Percentiles rank a stretch among this genome's conserved stretches.
These are phyloP conservation scores for Miichthys miiuy DNA, from an alignment of 2,797 vertebrate genomes.

Conservation along the genomic window DNA sequence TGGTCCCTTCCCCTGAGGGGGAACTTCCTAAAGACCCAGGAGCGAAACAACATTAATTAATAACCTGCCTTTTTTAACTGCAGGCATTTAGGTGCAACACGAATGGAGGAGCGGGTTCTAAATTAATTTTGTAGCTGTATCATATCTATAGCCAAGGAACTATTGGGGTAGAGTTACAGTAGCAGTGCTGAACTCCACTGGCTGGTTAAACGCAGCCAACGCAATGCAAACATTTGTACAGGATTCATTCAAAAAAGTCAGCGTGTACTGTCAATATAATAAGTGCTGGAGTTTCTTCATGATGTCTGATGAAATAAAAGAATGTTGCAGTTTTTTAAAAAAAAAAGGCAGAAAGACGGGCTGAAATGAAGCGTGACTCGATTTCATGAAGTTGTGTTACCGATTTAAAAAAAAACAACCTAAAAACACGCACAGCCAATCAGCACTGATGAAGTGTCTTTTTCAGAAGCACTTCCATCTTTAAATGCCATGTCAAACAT, in stretches of 20 bases:
- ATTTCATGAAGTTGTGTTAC: no score
- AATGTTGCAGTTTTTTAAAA: no score
- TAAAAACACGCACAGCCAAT: background rate
- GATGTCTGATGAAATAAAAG: background rate
- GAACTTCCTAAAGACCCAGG: no score
- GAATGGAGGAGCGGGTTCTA: background rate
- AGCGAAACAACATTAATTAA: no score
- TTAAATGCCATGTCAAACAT: background rate
- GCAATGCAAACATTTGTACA: background rate
- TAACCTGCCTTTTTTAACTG: background rate
- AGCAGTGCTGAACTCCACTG: background rate
- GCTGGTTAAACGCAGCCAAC: background rate
- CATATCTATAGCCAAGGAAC: background rate
- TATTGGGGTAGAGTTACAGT: background rate
- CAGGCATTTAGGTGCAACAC: background rate
- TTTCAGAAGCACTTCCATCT: background rate
- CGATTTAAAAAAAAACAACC: background rate
- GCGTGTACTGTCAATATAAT: background rate
- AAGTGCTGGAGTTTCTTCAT: background rate
- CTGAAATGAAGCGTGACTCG: no score
- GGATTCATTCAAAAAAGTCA: constrained; percentile 5
- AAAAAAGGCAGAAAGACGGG: no score
- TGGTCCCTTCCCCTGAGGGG: no score
- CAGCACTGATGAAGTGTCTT: no score
- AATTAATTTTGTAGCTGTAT: background rate